Percentiles rank a stretch among this genome's conserved stretches.
These are phyloP conservation scores for Columba livia DNA, from an alignment of 2,113 vertebrate genomes.

Conservation along the genomic window DNA sequence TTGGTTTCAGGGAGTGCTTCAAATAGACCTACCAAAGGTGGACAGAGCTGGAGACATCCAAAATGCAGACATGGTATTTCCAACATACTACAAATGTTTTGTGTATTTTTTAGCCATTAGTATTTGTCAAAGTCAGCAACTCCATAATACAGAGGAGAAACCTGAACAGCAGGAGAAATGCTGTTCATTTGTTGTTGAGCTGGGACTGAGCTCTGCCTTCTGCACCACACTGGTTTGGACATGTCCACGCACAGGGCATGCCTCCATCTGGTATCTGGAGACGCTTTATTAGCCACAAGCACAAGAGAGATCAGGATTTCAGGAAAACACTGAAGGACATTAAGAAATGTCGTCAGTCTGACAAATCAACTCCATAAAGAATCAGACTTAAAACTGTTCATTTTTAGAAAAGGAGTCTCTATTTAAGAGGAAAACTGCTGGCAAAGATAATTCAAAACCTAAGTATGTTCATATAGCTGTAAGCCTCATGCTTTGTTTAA, in stretches of 20 bases:
- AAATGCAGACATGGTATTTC: background rate
- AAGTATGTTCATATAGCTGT: background rate
- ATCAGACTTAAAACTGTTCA: background rate
- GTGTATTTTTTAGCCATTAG: background rate
- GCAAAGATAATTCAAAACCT: background rate
- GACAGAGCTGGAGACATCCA: background rate
- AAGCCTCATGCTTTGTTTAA: background rate
- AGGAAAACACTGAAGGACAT: background rate
- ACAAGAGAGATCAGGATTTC: background rate
- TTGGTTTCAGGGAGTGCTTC: background rate
- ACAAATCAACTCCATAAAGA: background rate
- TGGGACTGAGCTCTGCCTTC: background rate
- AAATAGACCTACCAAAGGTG: background rate
- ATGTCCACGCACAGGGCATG: fast-evolving
- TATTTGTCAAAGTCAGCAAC: background rate
- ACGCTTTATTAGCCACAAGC: background rate
- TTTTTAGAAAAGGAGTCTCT: background rate
- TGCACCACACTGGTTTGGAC: background rate
- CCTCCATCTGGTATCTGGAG: background rate
- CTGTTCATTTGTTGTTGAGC: background rate
- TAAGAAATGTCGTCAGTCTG: background rate
- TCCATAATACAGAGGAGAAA: background rate
- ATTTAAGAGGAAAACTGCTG: background rate
- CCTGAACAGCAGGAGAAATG: background rate
- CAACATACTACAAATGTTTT: background rate